Evolutionary conservation across 2,888 invertebrate species (phyloP).

Genomic region (Neoascia interrupta): DNA sequence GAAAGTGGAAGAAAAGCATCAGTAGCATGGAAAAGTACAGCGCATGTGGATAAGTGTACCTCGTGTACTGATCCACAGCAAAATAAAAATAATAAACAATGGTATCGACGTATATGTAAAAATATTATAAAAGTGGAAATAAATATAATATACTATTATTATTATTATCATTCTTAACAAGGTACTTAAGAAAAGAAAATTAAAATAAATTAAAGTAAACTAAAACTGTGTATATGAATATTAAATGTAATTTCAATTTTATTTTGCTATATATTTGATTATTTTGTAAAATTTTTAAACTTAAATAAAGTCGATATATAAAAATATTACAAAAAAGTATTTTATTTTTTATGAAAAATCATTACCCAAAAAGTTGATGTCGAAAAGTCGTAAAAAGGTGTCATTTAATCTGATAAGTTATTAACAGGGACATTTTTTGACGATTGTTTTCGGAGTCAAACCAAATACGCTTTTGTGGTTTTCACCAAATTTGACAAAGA

Average conservation of each 20-base stretch:
- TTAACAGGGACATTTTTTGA: no score
- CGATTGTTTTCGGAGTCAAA: no score
- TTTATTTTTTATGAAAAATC: background rate
- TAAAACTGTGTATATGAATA: slow-evolving; percentile 64
- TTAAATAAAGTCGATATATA: slow-evolving; percentile 65
- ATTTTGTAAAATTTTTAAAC: slow-evolving; percentile 68
- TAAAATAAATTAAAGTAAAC: slow-evolving; percentile 5
- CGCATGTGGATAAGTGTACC: background rate
- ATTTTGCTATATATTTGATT: slow-evolving; percentile 67
- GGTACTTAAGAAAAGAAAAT: slow-evolving; percentile 23
- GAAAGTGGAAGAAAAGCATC: slow-evolving; percentile 33
- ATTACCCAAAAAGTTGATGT: background rate
- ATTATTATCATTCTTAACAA: slow-evolving; percentile 7
- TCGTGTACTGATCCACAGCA: no score
- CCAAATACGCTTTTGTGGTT: no score
- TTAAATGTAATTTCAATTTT: slow-evolving; percentile 63
- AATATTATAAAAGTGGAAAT: slow-evolving; percentile 35
- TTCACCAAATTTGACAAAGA: no score
- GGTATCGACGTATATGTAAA: slow-evolving; percentile 34
- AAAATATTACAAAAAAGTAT: slow-evolving; percentile 17
- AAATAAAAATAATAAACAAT: background rate
- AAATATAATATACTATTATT: slow-evolving; percentile 23
- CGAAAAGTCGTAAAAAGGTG: background rate
- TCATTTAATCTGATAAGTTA: no score
- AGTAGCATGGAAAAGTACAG: slow-evolving; percentile 27